These are phyloP conservation scores for Varecia variegata DNA, from an alignment of 2,797 vertebrate species.

Conservation along the genomic window DNA sequence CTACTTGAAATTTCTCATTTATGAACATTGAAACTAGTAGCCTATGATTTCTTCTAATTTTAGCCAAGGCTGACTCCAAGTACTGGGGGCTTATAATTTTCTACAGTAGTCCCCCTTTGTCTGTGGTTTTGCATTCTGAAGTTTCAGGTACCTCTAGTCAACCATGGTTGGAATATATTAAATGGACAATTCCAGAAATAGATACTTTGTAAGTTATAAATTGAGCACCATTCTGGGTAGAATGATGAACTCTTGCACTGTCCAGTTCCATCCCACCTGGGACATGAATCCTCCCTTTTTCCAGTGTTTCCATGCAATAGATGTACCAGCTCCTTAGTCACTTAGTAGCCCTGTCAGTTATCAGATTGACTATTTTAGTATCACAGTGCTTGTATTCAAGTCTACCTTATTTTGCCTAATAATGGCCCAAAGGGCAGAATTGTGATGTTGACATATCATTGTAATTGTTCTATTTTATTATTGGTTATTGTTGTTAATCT, in stretches of 20 bases:
- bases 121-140: neutral
- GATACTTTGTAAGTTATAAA: neutral
- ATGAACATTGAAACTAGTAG: neutral
- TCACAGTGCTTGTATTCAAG: neutral
- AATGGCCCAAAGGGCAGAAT: neutral
- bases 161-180: neutral
- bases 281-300: neutral
- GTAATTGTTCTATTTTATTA: neutral
- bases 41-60: conserved; percentile 29
- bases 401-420: neutral
- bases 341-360: neutral
- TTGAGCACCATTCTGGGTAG: neutral
- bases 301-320: neutral
- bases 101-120: neutral
- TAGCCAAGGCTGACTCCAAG: neutral
- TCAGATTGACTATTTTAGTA: neutral
- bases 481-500: neutral
- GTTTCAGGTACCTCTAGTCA: neutral
- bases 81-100: neutral
- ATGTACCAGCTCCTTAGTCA: neutral
- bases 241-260: neutral
- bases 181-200: neutral
- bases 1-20: neutral
- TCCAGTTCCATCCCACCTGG: neutral
- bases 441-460: neutral